Conservation (phyloP, 2,113 vertebrate genomes). For the Callionymus lyra region DNA sequence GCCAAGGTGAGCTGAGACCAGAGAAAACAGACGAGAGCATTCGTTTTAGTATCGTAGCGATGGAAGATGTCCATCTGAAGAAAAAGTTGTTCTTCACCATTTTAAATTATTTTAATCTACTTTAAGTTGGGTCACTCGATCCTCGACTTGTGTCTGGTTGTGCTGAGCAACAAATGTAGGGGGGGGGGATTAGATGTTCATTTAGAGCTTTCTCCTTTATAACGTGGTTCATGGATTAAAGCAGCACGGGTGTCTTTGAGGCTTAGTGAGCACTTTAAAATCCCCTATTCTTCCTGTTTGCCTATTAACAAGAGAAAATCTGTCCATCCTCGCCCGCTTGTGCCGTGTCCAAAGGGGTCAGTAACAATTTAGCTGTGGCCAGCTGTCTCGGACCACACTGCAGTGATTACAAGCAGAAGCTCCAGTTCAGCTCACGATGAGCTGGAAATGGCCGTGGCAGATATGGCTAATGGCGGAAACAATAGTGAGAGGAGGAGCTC, state of each 20-base stretch:
- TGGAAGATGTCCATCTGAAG: neutral
- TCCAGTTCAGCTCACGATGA: conserved; percentile 10
- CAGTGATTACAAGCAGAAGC: conserved; percentile 39
- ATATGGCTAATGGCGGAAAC: no score
- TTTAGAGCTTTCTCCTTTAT: conserved; percentile 40
- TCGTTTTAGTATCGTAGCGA: neutral
- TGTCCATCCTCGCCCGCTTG: conserved; percentile 25
- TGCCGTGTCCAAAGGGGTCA: conserved; percentile 22
- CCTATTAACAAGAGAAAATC: conserved; percentile 42
- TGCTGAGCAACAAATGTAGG: conserved; percentile 8
- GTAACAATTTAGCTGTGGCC: conserved; percentile 32
- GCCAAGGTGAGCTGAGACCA: conserved; percentile 83
- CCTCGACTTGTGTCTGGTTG: neutral
- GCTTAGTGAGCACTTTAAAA: conserved; percentile 52
- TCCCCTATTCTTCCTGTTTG: conserved; percentile 33
- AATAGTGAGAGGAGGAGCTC: no score
- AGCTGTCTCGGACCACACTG: conserved; percentile 32
- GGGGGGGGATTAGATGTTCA: conserved; percentile 46
- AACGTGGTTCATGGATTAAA: conserved; percentile 45
- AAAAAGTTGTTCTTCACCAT: neutral
- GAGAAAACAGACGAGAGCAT: conserved; percentile 2
- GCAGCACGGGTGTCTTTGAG: conserved; percentile 39
- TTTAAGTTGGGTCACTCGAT: neutral
- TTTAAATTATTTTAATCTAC: neutral
- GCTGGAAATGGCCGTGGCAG: no score